These are phyloP conservation scores for Lipophrys pholis DNA, from an alignment of 2,113 vertebrate species.

Conservation along the genomic window DNA sequence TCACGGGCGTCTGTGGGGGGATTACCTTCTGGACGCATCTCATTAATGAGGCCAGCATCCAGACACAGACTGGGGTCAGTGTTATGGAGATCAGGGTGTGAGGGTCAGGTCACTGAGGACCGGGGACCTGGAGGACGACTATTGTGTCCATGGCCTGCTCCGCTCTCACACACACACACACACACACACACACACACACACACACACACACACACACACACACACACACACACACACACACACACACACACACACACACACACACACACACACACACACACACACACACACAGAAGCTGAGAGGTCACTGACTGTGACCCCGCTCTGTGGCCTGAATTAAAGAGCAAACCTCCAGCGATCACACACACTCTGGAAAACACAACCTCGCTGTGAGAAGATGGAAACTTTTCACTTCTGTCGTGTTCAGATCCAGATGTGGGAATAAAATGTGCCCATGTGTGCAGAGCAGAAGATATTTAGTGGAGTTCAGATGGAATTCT, in stretches of 20 bases:
- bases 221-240: no score
- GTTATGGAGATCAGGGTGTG: conserved; percentile 84
- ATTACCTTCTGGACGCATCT: conserved; percentile 64
- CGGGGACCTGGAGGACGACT: no score
- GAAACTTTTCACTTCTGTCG: no score
- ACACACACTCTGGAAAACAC: no score
- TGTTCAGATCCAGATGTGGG: no score
- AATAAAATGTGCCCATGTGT: no score
- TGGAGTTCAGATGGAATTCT: no score
- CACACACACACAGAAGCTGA: no score
- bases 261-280: background rate
- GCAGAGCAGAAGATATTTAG: no score
- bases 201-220: background rate
- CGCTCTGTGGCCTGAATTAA: conserved; percentile 31
- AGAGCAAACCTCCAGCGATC: conserved; percentile 30
- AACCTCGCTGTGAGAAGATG: no score
- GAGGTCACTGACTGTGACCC: conserved; percentile 54
- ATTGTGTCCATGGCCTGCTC: conserved; percentile 67
- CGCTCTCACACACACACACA: no score
- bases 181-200: no score
- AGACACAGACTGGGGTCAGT: conserved; percentile 65
- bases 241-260: background rate
- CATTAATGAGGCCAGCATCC: conserved; percentile 64
- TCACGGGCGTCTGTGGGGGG: conserved; percentile 69
- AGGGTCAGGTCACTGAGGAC: conserved; percentile 79